Evolutionary conservation across 1,140 invertebrate genomes (phyloP).

Genomic region (Ostrea edulis): DNA sequence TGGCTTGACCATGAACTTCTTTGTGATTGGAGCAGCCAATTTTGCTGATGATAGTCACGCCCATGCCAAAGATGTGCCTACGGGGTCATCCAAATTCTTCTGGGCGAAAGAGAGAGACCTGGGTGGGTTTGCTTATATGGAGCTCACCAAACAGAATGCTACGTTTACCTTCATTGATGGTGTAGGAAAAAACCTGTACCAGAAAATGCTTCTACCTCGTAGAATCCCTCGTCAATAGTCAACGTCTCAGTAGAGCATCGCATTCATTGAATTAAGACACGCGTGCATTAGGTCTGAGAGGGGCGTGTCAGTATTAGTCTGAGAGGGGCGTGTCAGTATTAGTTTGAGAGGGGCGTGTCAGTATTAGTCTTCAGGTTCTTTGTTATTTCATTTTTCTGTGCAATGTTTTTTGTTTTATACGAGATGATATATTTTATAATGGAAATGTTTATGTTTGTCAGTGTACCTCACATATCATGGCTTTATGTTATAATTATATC

Average conservation of each 20-base stretch:
- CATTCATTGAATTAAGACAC: too few relatives aligned
- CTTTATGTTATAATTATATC: too few relatives aligned
- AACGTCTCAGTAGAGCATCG: not conserved
- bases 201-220: constrained; percentile 64
- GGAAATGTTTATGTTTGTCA: too few relatives aligned
- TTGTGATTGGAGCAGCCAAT: constrained; percentile 78
- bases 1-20: constrained; percentile 74
- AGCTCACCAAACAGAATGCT: constrained; percentile 73
- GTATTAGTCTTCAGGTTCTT: too few relatives aligned
- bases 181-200: constrained; percentile 66
- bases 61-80: constrained; percentile 74
- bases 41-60: constrained; percentile 75
- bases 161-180: constrained; percentile 76
- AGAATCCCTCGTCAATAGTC: constrained; percentile 23
- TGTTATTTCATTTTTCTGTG: too few relatives aligned
- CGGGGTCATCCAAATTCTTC: constrained; percentile 73
- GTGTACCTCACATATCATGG: too few relatives aligned
- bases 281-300: too few relatives aligned
- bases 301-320: too few relatives aligned
- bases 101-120: constrained; percentile 74
- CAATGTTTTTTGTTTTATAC: too few relatives aligned
- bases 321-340: too few relatives aligned
- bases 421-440: too few relatives aligned
- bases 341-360: too few relatives aligned
- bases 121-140: constrained; percentile 78